Evolutionary conservation across 1,140 invertebrate genomes (phyloP).

Genomic region (Brachionus manjavacas): DNA sequence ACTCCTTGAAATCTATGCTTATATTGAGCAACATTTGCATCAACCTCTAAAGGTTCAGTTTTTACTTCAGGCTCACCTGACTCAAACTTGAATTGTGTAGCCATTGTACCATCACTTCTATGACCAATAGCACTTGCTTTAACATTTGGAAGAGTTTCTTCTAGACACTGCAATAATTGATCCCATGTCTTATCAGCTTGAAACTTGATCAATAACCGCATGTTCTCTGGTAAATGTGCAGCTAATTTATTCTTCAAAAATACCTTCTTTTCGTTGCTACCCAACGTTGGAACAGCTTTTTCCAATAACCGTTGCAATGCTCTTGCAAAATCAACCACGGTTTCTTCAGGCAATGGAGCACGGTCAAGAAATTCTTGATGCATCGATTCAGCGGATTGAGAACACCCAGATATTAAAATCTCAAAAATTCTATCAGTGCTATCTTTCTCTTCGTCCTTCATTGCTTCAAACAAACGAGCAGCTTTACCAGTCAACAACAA

Average conservation of each 20-base stretch:
- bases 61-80: neutral
- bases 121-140: neutral
- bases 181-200: neutral
- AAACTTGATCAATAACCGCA: neutral
- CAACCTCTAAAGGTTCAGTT: neutral
- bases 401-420: neutral
- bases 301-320: slow-evolving; percentile 3
- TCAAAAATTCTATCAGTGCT: neutral
- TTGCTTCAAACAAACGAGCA: neutral
- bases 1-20: neutral
- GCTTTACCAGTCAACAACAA: slow-evolving; percentile 5
- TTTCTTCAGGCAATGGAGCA: slow-evolving; percentile 7
- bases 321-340: slow-evolving; percentile 16
- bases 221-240: neutral
- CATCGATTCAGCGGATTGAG: slow-evolving; percentile 2
- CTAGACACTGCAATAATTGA: neutral
- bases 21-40: neutral
- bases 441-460: neutral
- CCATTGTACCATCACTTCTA: neutral
- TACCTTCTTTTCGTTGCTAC: neutral
- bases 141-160: neutral
- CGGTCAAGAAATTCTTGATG: slow-evolving; percentile 8
- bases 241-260: slow-evolving; percentile 3
- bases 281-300: neutral
- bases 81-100: neutral